Evolutionary conservation across 1,140 invertebrate genomes (phyloP).

Genomic region (Drosophila lowei): DNA sequence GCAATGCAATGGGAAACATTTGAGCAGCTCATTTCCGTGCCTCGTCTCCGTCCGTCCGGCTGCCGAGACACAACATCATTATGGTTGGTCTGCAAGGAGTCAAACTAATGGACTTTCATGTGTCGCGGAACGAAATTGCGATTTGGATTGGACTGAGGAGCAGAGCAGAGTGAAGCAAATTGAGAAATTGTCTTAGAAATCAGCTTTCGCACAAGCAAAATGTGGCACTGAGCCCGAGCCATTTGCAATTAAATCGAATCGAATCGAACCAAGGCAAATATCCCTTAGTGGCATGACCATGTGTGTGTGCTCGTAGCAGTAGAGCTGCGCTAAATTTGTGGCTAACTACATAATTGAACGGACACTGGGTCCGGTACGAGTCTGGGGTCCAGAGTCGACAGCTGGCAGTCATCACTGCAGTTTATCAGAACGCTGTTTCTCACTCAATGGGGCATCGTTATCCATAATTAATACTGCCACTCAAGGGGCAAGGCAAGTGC

Average conservation of each 20-base stretch:
- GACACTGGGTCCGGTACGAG: background rate
- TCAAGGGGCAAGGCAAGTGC: slow-evolving; percentile 16
- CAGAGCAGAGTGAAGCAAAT: slow-evolving; percentile 15
- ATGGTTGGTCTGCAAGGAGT: background rate
- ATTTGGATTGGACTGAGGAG: slow-evolving; percentile 6
- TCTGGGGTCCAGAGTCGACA: no score
- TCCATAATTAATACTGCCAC: slow-evolving; percentile 29
- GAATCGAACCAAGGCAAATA: background rate
- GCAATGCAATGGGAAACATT: slow-evolving; percentile 40
- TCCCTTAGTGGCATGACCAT: slow-evolving; percentile 1
- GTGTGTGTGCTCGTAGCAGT: background rate
- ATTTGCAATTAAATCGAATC: slow-evolving; percentile 29
- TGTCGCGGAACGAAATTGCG: slow-evolving; percentile 15
- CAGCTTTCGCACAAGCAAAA: slow-evolving; percentile 14
- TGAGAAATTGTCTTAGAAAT: slow-evolving; percentile 31
- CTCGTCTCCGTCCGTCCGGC: background rate
- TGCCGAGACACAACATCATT: no score
- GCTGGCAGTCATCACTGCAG: background rate
- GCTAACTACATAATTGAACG: slow-evolving; percentile 17
- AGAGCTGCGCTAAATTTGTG: slow-evolving; percentile 1
- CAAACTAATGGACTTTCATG: slow-evolving; percentile 16
- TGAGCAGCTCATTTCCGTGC: slow-evolving; percentile 38
- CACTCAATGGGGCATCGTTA: slow-evolving; percentile 5
- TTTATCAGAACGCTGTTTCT: slow-evolving; percentile 2
- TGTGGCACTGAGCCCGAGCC: background rate